Evolutionary conservation across 2,797 vertebrate genomes (phyloP), one percentile per base, ranked within the genome.

Genomic region (Microctenopoma lineatum): DNA sequence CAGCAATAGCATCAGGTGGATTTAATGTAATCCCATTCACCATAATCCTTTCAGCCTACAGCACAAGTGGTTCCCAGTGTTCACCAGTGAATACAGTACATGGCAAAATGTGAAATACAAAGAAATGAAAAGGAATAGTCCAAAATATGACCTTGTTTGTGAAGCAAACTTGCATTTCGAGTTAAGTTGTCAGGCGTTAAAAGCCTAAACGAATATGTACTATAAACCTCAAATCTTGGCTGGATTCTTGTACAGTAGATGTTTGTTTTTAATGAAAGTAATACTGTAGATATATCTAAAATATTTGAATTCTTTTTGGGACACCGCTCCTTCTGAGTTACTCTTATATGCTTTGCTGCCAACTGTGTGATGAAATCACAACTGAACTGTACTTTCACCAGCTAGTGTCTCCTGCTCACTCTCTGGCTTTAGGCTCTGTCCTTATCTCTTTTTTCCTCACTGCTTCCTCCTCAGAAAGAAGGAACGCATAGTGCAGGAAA

Each of bases 11-110:
- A 25, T 64, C 54, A 59, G 15, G 46, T 60, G 72, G 65, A 52
- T 80, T 67, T 78, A 58, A 60, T 45, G 60, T 84, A 84, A 89
- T 85, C 83, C 79, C 73, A 63, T 82, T 84, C 70, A 29, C 59
- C 18, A 15, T 84, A 84, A 87, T 90, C 86, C 70, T 51, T 45
- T 4, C 59, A 18, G 53, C 25, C 48, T 46, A 14, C 47, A 55
- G 13, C 53, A 16, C 39, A 52, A 36, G 21, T 55, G 63, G 48
- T 44, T 50, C 44, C 32, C 34, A 16, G 34, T 7, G n/a, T 38
- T 38, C 29, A 46, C 44, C 45, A 39, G 29, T 58, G 53, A 11
- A 11, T 16, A 21, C 15, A 32, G 5, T 45, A 16, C 4, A 21
- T 5, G 18, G 32, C 11, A 52, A 48, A 34, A 75, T 48, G 34